These are phyloP conservation scores for Trachelus stipa DNA, from an alignment of 2,888 invertebrate species.

Conservation along the genomic window DNA sequence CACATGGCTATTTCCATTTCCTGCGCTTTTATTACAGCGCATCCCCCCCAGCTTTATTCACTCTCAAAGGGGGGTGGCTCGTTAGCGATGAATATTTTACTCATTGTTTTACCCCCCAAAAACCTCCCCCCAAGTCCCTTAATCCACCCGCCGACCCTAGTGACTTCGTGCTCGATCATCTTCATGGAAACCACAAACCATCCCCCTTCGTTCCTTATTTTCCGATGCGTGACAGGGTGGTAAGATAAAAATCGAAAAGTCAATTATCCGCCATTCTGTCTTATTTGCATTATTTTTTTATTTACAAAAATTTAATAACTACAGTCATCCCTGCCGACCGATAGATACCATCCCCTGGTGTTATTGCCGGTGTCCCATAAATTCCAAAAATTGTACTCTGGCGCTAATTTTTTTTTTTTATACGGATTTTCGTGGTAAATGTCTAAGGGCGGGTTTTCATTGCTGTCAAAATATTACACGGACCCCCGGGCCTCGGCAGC, in stretches of 20 bases:
- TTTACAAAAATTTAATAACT: not conserved
- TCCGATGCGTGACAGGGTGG: not conserved
- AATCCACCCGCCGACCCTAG: not conserved
- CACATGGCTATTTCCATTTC: slow-evolving; percentile 39
- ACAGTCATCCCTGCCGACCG: not conserved
- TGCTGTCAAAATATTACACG: slow-evolving; percentile 22
- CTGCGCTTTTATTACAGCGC: slow-evolving; percentile 36
- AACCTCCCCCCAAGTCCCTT: too few relatives aligned
- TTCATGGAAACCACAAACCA: not conserved
- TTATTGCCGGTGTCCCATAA: not conserved
- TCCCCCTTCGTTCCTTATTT: not conserved
- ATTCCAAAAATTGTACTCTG: not conserved
- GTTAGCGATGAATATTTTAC: slow-evolving; percentile 29
- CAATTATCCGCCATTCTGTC: not conserved
- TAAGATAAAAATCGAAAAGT: not conserved
- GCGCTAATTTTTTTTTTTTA: too few relatives aligned
- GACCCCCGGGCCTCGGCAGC: slow-evolving; percentile 7
- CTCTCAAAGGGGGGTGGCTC: slow-evolving; percentile 1
- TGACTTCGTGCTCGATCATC: not conserved
- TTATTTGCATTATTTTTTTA: not conserved
- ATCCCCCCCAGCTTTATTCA: slow-evolving; percentile 21
- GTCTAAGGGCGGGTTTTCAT: slow-evolving; percentile 13
- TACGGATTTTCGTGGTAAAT: not conserved
- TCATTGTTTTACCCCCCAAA: slow-evolving; percentile 10
- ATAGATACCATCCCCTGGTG: too few relatives aligned